Evolutionary conservation across 1,140 invertebrate species (phyloP).

Genomic region (Drosophila elegans): DNA sequence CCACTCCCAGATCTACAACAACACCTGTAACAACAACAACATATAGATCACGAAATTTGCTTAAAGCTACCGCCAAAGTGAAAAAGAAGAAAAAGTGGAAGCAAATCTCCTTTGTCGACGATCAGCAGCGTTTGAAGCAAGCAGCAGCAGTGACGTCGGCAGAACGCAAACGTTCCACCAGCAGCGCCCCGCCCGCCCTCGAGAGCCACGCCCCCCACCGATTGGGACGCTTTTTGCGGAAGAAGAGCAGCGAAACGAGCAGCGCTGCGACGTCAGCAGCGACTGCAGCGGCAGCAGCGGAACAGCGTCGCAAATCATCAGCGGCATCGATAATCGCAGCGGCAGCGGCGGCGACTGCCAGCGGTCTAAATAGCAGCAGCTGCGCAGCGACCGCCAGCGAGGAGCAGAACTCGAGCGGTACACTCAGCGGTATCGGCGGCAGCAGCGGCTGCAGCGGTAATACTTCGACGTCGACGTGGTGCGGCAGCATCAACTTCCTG

Average conservation of each 20-base stretch:
- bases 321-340: constrained; percentile 70
- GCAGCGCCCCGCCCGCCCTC: constrained; percentile 67
- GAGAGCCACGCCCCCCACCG: constrained; percentile 40
- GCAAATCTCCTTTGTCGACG: constrained; percentile 72
- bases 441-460: constrained; percentile 40
- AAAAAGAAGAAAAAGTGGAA: constrained; percentile 82
- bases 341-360: constrained; percentile 8
- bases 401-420: constrained; percentile 41
- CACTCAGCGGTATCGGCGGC: constrained; percentile 37
- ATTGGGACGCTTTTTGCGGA: constrained; percentile 42
- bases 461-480: constrained; percentile 74
- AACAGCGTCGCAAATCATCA: constrained; percentile 67
- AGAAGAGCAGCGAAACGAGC: constrained; percentile 23
- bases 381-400: constrained; percentile 24
- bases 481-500: constrained; percentile 79
- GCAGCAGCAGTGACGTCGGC: constrained; percentile 45
- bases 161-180: constrained; percentile 65
- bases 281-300: constrained; percentile 16
- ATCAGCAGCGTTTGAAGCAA: constrained; percentile 40
- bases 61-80: constrained; percentile 77
- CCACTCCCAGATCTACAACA: constrained; percentile 28
- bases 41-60: constrained; percentile 62
- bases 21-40: constrained; percentile 41
- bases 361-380: constrained; percentile 21
- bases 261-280: constrained; percentile 14